Evolutionary conservation across 1,140 invertebrate genomes (phyloP), one percentile per base, ranked within the genome.

Genomic region (Bombus fervidus): DNA sequence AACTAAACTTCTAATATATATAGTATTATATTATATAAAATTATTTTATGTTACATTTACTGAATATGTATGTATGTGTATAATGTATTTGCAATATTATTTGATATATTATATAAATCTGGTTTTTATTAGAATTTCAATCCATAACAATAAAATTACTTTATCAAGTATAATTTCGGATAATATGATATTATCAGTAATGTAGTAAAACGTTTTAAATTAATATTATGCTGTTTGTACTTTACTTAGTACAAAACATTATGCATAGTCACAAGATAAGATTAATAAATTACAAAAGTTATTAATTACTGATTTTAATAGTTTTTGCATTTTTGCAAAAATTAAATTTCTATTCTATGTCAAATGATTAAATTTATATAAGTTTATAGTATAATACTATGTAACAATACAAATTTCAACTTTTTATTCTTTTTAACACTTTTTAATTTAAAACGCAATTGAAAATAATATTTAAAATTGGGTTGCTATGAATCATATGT

Each of bases 61-160:
- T 68, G 59, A 76, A 83, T 12, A 75, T 83, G 74, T 83, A 83
- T 77, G 81, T 83, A 83, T 83, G 62, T 83, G 72, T 69, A 83
- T 77, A 77, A 77, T 77, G 43, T 77, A 77, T 77, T 83, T 83
- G 62, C 62, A 83, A 66, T 77, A 83, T 77, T 53, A 69, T 83
- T 83, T 83, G 59, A 53, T 83, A 77, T 83, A 77, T 28, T 83
- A 77, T 76, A 77, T 28, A 39, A 83, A 77, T 68, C 74, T 43
- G 12, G 31, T 53, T 83, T 83, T 76, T 83, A 82, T 34, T 82
- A 34, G 13, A 80, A 34, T 69, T 77, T 83, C 37, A 39, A 83
- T 83, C 28, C 39, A 25, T n/a, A 77, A 77, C 62, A 47, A 80
- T 85, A 37, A 85, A 72, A 62, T 80, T 80, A 57, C 12, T 25